A percentile compares a stretch with the other conserved stretches of the same genome.
These are phyloP conservation scores for Chelonus formosanus DNA, from an alignment of 2,888 invertebrate genomes.

Conservation along the genomic window DNA sequence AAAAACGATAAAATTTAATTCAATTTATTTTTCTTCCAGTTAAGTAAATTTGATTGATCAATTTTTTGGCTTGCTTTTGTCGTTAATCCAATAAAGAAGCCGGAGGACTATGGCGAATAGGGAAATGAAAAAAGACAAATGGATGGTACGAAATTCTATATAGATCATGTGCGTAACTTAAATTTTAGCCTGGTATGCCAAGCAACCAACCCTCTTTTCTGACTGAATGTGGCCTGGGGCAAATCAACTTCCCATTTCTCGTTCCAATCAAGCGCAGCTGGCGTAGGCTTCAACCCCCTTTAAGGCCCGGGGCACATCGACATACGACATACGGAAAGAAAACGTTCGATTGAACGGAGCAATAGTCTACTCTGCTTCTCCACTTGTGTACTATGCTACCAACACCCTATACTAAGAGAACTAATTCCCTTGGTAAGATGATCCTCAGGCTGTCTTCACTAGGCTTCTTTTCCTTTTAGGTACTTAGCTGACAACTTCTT, in stretches of 20 bases:
- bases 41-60: neutral
- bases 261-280: constrained; percentile 33
- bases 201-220: constrained; percentile 17
- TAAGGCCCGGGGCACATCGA: constrained; percentile 27
- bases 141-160: constrained; percentile 18
- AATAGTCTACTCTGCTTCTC: constrained; percentile 11
- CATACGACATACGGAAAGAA: constrained; percentile 33
- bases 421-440: constrained; percentile 43
- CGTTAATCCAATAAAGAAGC: constrained; percentile 10
- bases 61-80: constrained; percentile 4
- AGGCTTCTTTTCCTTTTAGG: constrained; percentile 34
- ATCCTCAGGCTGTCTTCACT: constrained; percentile 38
- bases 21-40: neutral
- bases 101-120: neutral
- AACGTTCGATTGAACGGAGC: constrained; percentile 26
- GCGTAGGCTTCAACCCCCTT: constrained; percentile 27
- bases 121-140: neutral
- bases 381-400: constrained; percentile 19
- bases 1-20: too few relatives aligned
- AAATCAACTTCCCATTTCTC: constrained; percentile 31
- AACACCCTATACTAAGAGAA: constrained; percentile 28
- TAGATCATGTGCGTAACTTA: constrained; percentile 16
- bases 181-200: constrained; percentile 19
- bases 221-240: constrained; percentile 17
- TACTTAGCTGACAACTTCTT: too few relatives aligned